These are phyloP conservation scores for Macrophya alboannulata DNA, from an alignment of 2,888 invertebrate species.

Conservation along the genomic window DNA sequence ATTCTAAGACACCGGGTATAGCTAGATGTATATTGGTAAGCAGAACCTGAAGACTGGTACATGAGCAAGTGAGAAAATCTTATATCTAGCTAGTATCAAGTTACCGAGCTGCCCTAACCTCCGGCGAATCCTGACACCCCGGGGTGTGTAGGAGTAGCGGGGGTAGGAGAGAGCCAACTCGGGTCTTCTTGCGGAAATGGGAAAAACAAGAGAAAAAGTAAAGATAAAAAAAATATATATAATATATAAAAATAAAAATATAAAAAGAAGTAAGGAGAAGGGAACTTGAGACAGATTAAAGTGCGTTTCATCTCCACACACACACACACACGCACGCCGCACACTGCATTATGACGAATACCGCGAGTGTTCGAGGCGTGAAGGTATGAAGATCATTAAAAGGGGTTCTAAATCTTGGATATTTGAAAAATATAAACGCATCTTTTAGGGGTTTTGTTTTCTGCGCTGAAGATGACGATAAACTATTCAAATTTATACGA, in stretches of 20 bases:
- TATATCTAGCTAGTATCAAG: slow-evolving; percentile 28
- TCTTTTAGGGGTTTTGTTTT: neutral
- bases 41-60: slow-evolving; percentile 3
- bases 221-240: neutral
- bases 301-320: slow-evolving; percentile 4
- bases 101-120: slow-evolving; percentile 38
- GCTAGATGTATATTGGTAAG: slow-evolving; percentile 15
- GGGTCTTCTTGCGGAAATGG: neutral
- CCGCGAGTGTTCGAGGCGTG: neutral
- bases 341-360: neutral
- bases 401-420: neutral
- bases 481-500: neutral
- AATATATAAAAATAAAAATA: neutral
- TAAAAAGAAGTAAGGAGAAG: neutral
- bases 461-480: neutral
- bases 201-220: neutral
- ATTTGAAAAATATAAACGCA: neutral
- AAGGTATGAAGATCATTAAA: slow-evolving; percentile 2
- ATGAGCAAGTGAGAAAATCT: slow-evolving; percentile 19
- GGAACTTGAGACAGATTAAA: slow-evolving; percentile 40
- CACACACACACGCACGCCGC: too few relatives aligned
- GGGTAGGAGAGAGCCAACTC: neutral
- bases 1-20: slow-evolving; percentile 16
- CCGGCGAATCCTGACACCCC: slow-evolving; percentile 40
- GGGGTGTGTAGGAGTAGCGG: neutral